Base-by-base conservation (phyloP, 2,113 vertebrate genomes). In the Vulpes vulpes region DNA sequence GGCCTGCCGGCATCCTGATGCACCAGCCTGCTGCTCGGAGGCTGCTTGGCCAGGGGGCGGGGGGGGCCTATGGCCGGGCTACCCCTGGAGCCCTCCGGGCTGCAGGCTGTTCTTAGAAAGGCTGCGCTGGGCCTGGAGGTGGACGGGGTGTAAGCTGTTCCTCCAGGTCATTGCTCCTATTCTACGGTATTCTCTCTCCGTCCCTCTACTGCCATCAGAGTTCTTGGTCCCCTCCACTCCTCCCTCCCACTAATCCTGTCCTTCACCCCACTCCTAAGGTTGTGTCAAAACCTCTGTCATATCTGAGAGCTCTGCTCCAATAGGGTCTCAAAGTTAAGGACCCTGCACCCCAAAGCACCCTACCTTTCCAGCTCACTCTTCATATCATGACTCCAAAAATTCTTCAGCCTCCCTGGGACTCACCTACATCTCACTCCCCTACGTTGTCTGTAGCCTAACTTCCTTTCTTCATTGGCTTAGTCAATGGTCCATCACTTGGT, bases 101-200 rank as follows among this genome's bases (percentile, higher is more conserved):
- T 3, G 27, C 4, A 76, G 59, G 69, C 80, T 53, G 57, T 25
- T 11, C 23, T 38, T 86, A 43, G 6, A 1, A 1, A 1, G 15
- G 60, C 60, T 51, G 22, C 14, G 4, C 11, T 7, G 69, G 79
- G 69, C 71, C 25, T 30, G 53, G 16, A 19, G 38, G 86, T 3
- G 5, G 15, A 16, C 22, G 35, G 30, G 59, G 73, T 17, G 59
- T 69, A 11, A 5, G 25, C 43, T 0, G 1, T 12, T 38, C 55
- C n/a, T 65, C n/a, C 38, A 3, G 14, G 35, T n/a, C 67, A 0
- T 20, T 4, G 8, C 3, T 8, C 17, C 3, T 35, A 9, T 15
- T 9, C 23, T 49, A 5, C 65, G 30, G 59, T 2, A 27, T 27
- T 15, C 59, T 17, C 30, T n/a, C 91, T 76, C 53, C 14, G 30